Conservation (phyloP, 2,797 vertebrate genomes). For the Coregonus ussuriensis region DNA sequence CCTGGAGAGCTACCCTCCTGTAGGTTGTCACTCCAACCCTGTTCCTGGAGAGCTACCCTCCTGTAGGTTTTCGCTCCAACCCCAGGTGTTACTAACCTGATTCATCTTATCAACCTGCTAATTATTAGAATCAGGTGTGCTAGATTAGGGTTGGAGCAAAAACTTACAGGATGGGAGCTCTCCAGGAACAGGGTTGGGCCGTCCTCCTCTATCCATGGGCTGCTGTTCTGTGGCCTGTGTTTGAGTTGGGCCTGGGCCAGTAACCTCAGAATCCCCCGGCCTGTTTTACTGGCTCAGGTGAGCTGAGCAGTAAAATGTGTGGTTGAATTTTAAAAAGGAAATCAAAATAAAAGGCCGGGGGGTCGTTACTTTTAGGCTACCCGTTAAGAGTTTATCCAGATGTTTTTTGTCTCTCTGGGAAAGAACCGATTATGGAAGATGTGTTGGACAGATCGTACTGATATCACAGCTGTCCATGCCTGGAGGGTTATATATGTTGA, state of each 20-base stretch:
- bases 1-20: no score
- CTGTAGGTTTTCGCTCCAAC: no score
- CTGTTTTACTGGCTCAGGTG: no score
- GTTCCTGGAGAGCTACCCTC: no score
- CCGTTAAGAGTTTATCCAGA: constrained; percentile 49
- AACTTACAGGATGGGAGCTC: no score
- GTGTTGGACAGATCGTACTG: constrained; percentile 32
- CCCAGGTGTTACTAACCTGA: no score
- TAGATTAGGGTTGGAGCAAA: no score
- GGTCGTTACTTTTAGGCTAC: constrained; percentile 11
- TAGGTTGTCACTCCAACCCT: no score
- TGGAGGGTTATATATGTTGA: background rate
- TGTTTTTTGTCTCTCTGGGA: constrained; percentile 22
- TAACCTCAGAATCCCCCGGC: background rate
- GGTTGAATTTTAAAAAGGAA: constrained; percentile 48
- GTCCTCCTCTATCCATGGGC: background rate
- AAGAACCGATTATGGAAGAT: constrained; percentile 25
- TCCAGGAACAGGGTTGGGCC: no score
- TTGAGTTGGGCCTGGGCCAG: constrained; percentile 38
- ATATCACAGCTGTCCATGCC: constrained; percentile 28
- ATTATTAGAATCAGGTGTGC: no score
- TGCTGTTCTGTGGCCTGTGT: background rate
- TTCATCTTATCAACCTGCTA: no score
- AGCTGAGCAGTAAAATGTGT: no score
- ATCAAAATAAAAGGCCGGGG: constrained; percentile 20